These are phyloP conservation scores for Enteromius afrohamiltoni DNA, from an alignment of 2,797 vertebrate species.

Conservation along the genomic window DNA sequence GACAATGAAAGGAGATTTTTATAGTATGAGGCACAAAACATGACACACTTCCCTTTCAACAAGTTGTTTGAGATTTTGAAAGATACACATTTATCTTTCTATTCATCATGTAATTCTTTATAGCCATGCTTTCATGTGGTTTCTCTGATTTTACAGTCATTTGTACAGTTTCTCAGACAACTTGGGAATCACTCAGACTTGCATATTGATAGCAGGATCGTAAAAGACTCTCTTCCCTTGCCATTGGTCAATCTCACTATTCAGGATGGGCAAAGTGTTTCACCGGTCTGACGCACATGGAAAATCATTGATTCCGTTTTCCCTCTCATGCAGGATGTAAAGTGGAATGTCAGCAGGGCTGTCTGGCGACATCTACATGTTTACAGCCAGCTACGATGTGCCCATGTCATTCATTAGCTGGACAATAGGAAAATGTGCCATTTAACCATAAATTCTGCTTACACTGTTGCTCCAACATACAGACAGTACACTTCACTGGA, in stretches of 20 bases:
- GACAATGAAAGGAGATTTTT: constrained; percentile 30
- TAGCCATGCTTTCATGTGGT: background rate
- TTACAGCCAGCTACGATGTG: constrained; percentile 47
- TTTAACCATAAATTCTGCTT: constrained; percentile 58
- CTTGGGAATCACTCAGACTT: constrained; percentile 6
- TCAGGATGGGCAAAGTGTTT: constrained; percentile 49
- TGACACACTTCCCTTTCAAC: background rate
- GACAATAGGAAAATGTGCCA: constrained; percentile 74
- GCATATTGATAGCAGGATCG: constrained; percentile 1
- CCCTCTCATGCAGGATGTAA: constrained; percentile 62
- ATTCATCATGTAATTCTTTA: background rate
- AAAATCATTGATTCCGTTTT: constrained; percentile 63
- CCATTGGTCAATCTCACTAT: constrained; percentile 12
- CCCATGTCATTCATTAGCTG: constrained; percentile 50
- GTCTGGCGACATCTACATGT: constrained; percentile 64
- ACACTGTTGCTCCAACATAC: constrained; percentile 57
- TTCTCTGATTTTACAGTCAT: background rate
- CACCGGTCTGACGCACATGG: constrained; percentile 64
- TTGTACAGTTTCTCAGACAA: constrained; percentile 1
- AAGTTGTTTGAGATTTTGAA: background rate
- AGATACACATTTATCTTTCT: background rate
- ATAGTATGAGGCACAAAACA: background rate
- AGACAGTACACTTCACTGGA: constrained; percentile 64
- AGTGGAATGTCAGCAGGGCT: constrained; percentile 66
- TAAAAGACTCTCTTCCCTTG: constrained; percentile 18